Percentiles rank a stretch among this genome's conserved stretches.
Evolutionary conservation across 1,140 invertebrate genomes (phyloP).

Genomic region (Carcinoscorpius rotundicauda): DNA sequence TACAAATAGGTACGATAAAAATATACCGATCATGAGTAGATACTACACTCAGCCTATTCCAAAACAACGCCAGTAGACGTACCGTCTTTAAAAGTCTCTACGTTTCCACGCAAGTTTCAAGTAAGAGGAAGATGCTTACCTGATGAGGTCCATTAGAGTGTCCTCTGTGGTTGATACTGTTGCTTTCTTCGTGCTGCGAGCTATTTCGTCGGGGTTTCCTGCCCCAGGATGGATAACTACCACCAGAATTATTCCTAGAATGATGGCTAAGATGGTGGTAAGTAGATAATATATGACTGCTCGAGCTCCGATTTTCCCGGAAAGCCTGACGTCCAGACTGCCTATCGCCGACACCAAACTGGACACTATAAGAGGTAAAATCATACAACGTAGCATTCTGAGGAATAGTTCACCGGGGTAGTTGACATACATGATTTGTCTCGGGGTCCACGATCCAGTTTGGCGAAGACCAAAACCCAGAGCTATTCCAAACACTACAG

Average conservation of each 20-base stretch:
- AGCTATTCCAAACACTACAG: too few relatives aligned
- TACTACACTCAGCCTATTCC: too few relatives aligned
- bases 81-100: too few relatives aligned
- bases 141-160: neutral
- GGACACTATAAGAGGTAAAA: slow-evolving; percentile 39
- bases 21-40: too few relatives aligned
- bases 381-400: slow-evolving; percentile 40
- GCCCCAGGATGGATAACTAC: slow-evolving; percentile 37
- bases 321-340: neutral
- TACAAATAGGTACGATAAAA: too few relatives aligned
- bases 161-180: neutral
- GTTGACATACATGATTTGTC: slow-evolving; percentile 16
- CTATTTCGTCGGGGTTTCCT: neutral
- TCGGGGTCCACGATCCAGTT: neutral
- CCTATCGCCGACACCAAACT: slow-evolving; percentile 32
- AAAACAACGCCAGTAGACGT: too few relatives aligned
- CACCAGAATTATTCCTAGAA: slow-evolving; percentile 39
- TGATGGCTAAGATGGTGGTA: slow-evolving; percentile 38
- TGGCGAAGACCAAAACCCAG: too few relatives aligned
- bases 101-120: too few relatives aligned
- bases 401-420: slow-evolving; percentile 42
- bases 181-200: neutral
- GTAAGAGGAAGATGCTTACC: neutral
- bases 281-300: slow-evolving; percentile 38
- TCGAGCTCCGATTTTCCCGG: slow-evolving; percentile 34